Base-by-base conservation (phyloP, 2,797 vertebrate species). In the Atherinosoma microstoma region DNA sequence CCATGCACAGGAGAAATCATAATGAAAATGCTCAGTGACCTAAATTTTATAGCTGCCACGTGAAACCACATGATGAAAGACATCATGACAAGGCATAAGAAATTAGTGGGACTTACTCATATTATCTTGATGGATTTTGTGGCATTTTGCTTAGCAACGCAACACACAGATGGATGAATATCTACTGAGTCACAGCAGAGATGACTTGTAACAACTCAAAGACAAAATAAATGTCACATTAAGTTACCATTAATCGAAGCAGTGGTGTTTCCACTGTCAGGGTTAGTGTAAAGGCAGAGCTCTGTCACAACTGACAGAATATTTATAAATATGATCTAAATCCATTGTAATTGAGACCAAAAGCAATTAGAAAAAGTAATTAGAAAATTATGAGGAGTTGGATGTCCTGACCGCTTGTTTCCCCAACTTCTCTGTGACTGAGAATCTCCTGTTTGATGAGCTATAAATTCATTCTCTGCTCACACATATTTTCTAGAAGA, bases 11-110 rank as follows among this genome's bases (percentile, higher is more conserved):
- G 51, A 70, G 24, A 70, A 67, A 67, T 70, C 12, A 58, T 51
- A 59, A 36, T 24, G 12, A 80, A 60, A 71, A 79, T 76, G 73
- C 63, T 84, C 73, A 76, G 34, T 81, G 75, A 73, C 83, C 84
- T 74, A 40, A 68, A 83, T 76, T 72, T 32, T 76, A 4, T 60
- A 67, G 74, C 64, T 40, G 29, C 57, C 53, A 63, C 76, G 74
- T 84, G 75, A 64, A 56, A 73, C 57, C 29, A 7, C 54, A 69
- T 30, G 72, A 66, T 40, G 40, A 68, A 64, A 73, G 30, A 64
- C 60, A 49, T 76, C 8, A 73, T 29, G 35, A 70, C 20, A 27
- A 73, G 38, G 32, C 56, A 42, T 45, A 29, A 59, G 58, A 67
- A 78, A 76, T 65, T 56, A 78, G 45, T 29, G 20, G 68, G 61